Percentiles rank a stretch among this genome's conserved stretches.
Conservation (phyloP, 2,113 vertebrate genomes). For the Pipra filicauda region DNA sequence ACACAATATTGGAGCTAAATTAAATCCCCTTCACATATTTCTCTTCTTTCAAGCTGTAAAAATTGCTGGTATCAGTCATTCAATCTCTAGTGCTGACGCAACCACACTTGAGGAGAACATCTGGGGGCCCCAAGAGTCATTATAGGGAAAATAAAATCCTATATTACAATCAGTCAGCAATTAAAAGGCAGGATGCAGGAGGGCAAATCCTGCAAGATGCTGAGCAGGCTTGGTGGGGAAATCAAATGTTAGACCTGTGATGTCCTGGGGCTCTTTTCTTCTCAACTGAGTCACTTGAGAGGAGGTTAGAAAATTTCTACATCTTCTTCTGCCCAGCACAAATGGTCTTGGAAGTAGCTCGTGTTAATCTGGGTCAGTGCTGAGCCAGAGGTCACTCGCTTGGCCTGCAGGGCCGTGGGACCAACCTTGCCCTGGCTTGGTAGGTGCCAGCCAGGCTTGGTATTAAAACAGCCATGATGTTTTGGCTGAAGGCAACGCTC, state of each 20-base stretch:
- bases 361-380: background rate
- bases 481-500: background rate
- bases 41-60: slow-evolving; percentile 63
- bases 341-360: background rate
- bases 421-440: background rate
- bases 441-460: background rate
- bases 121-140: slow-evolving; percentile 61
- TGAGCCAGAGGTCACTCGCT: background rate
- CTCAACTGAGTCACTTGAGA: background rate
- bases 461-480: background rate
- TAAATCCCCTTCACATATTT: slow-evolving; percentile 64
- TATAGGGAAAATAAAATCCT: slow-evolving; percentile 60
- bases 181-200: slow-evolving; percentile 60
- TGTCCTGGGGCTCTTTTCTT: background rate
- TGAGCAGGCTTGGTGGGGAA: slow-evolving; percentile 39
- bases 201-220: slow-evolving; percentile 49
- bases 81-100: slow-evolving; percentile 57
- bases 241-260: slow-evolving; percentile 16
- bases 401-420: rapidly evolving
- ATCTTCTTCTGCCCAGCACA: background rate
- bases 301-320: background rate
- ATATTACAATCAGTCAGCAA: slow-evolving; percentile 62
- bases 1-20: slow-evolving; percentile 61
- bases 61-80: slow-evolving; percentile 68
- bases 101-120: slow-evolving; percentile 63